Percentiles rank a stretch among this genome's conserved stretches.
Evolutionary conservation across 2,113 vertebrate species (phyloP).

Genomic region (Rissa tridactyla): DNA sequence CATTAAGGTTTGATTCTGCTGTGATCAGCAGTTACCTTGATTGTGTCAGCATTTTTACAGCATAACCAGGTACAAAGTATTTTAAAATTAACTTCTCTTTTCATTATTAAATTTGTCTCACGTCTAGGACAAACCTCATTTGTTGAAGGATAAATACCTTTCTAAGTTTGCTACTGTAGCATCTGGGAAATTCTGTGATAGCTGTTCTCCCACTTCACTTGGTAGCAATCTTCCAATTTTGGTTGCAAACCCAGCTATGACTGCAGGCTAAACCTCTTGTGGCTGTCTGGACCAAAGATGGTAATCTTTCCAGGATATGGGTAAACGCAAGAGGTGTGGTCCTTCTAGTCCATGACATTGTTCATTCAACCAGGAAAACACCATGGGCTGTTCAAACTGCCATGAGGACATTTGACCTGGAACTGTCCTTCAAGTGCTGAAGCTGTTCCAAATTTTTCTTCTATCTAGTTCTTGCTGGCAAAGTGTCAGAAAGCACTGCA

Average conservation of each 20-base stretch:
- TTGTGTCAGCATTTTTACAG: neutral
- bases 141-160: neutral
- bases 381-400: neutral
- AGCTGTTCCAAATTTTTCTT: neutral
- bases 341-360: neutral
- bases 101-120: neutral
- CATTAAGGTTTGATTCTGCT: neutral
- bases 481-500: neutral
- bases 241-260: neutral
- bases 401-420: neutral
- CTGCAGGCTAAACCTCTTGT: neutral
- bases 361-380: conserved; percentile 6
- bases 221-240: conserved; percentile 42
- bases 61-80: neutral
- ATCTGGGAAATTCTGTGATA: neutral
- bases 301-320: conserved; percentile 11
- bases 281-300: conserved; percentile 38
- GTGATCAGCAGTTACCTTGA: neutral
- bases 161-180: neutral
- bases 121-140: neutral
- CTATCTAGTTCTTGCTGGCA: neutral
- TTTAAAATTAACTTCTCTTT: neutral
- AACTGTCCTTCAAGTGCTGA: neutral
- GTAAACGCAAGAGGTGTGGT: neutral
- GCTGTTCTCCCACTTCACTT: neutral